Evolutionary conservation across 2,888 invertebrate species (phyloP), one percentile per base, ranked within the genome.

Genomic region (Eucera pruinosa): DNA sequence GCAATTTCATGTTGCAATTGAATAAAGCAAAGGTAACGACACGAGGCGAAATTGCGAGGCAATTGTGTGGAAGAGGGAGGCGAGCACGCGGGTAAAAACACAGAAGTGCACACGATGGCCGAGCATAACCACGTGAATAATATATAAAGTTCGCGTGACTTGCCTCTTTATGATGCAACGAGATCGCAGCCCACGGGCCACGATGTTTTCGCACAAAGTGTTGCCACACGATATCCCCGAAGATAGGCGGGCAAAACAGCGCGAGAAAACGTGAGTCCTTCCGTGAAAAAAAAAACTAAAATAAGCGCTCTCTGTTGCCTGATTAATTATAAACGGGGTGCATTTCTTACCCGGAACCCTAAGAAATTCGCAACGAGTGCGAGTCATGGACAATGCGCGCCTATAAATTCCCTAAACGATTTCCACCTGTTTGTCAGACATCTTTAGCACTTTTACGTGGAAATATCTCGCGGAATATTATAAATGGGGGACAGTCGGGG

Each of bases 111-210:
- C 71, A 52, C 77, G 77, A 80, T 77, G 71, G 65, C 55, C 58
- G 43, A 62, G 73, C 64, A 54, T 30, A 47, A 45, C 67, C 36
- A 45, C 64, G 50, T 78, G 74, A 82, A 82, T 82, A 81, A 82
- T 78, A 82, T 81, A 81, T 75, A 70, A 81, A 58, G 78, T 48
- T 81, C 66, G 81, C 81, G 82, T 82, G 82, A 81, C 82, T 81
- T 62, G 65, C 66, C 60, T 70, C 77, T 80, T 80, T 80, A 77
- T 75, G 79, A 81, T 64, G 75, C 80, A 48, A 69, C 70, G 41
- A 33, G 65, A 81, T 82, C 73, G 70, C 73, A 58, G 68, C 71
- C 57, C 79, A 55, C 57, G 50, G 50, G 15, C 41, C 54, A 48
- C 57, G 65, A 50, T 52, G 55, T 41, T 36, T 55, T 33, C 33